phyloP scores from a whole-genome alignment of 2,113 vertebrate species.

The Bungarus multicinctus region DNA sequence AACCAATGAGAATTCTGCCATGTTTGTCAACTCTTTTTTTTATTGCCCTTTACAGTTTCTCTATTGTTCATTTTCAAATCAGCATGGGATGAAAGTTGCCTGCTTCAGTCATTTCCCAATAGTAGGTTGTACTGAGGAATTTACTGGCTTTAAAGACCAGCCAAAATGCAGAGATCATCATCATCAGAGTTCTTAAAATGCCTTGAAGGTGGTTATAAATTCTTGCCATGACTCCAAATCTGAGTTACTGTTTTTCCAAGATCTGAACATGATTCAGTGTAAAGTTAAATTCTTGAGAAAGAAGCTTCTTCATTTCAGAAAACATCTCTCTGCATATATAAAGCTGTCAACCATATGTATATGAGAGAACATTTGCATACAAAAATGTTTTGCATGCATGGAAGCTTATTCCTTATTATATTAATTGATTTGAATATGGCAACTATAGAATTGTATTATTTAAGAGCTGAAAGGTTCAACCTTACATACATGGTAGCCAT shows the following conservation, averaged over 20 bases:
- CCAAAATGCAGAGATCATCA: neutral
- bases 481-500: neutral
- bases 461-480: neutral
- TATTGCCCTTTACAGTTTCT: neutral
- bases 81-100: slow-evolving; percentile 6
- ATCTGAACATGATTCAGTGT: neutral
- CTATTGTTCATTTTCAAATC: slow-evolving; percentile 20
- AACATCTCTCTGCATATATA: neutral
- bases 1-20: neutral
- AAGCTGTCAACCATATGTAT: neutral
- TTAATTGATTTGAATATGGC: neutral
- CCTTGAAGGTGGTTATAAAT: slow-evolving; percentile 3
- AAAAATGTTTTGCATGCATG: neutral
- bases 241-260: neutral
- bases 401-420: neutral
- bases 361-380: neutral
- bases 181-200: neutral
- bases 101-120: slow-evolving; percentile 36
- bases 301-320: neutral
- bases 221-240: slow-evolving; percentile 13
- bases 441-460: neutral
- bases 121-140: neutral
- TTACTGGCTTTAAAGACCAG: neutral
- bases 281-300: neutral
- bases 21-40: slow-evolving; percentile 2